Base-by-base conservation (phyloP, 2,113 vertebrate species). In the Salminus brasiliensis region DNA sequence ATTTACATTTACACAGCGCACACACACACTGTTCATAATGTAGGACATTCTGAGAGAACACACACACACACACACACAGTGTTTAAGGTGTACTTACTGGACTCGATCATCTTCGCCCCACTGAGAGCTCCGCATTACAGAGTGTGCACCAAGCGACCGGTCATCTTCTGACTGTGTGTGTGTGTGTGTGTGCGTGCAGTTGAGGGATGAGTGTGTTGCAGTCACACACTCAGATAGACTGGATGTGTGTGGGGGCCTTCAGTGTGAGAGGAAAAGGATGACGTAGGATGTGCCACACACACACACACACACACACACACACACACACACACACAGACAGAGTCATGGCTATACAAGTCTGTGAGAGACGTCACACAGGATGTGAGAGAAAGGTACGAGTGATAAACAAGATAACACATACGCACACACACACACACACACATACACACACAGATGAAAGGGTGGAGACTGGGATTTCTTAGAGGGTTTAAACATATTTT, bases 81-180 rank as follows among this genome's bases (percentile, higher is more conserved):
- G n/a, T n/a, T n/a, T n/a, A n/a, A n/a, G 55, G 1, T 52, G 74
- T 77, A 76, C 80, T 78, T 55, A 78, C 75, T 70, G 25, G 65
- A 60, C 3, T 78, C 49, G 63, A 81, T 70, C 66, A 71, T 76
- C 57, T 30, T 43, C 39, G 34, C 9, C 59, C 41, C 1, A 32
- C n/a, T 36, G 18, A 66, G 32, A 77, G 9, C 27, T 53, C 15
- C 47, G 29, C 59, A 47, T n/a, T n/a, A n/a, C n/a, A n/a, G n/a
- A n/a, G n/a, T n/a, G n/a, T n/a, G n/a, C n/a, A n/a, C 39, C 11
- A 43, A 30, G 5, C 21, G 4, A 18, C 43, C n/a, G 12, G 11
- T 15, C 13, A 13, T 15, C 8, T 57, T n/a, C n/a, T n/a, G n/a
- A n/a, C n/a, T n/a, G n/a, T n/a, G n/a, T n/a, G n/a, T n/a, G n/a